Percentiles rank a stretch among this genome's conserved stretches.
phyloP scores from a whole-genome alignment of 2,797 vertebrate species.

The Falco columbarius region DNA sequence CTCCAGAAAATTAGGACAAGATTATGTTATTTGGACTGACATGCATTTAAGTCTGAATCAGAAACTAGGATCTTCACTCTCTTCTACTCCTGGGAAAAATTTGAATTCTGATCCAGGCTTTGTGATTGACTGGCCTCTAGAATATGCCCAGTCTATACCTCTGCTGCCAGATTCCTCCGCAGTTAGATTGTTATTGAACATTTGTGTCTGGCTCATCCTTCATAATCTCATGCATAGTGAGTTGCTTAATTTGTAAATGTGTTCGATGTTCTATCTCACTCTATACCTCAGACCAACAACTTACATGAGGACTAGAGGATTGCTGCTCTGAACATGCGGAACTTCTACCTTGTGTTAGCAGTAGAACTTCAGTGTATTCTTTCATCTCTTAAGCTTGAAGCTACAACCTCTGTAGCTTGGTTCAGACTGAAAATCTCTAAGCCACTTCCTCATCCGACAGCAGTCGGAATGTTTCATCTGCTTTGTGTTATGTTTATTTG shows the following conservation, averaged over 20 bases:
- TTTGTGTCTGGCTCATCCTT: slow-evolving; percentile 7
- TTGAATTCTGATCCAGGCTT: neutral
- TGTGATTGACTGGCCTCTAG: neutral
- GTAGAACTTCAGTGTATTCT: neutral
- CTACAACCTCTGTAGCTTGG: neutral
- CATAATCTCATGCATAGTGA: neutral
- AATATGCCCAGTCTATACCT: neutral
- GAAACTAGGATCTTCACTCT: neutral
- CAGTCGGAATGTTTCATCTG: neutral
- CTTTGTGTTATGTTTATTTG: neutral
- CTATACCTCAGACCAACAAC: neutral
- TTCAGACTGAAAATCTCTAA: neutral
- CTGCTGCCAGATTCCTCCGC: neutral
- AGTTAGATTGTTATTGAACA: neutral
- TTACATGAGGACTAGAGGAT: neutral
- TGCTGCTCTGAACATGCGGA: neutral
- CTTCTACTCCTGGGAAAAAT: neutral
- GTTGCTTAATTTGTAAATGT: slow-evolving; percentile 18
- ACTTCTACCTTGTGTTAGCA: neutral
- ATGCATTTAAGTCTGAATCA: neutral
- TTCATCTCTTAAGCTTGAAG: neutral
- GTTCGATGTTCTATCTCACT: neutral
- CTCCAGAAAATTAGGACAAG: slow-evolving; percentile 22
- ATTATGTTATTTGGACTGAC: slow-evolving; percentile 26
- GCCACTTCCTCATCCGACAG: neutral